Conservation (phyloP, 2,113 vertebrate genomes). For the Microcebus ravelobensis region DNA sequence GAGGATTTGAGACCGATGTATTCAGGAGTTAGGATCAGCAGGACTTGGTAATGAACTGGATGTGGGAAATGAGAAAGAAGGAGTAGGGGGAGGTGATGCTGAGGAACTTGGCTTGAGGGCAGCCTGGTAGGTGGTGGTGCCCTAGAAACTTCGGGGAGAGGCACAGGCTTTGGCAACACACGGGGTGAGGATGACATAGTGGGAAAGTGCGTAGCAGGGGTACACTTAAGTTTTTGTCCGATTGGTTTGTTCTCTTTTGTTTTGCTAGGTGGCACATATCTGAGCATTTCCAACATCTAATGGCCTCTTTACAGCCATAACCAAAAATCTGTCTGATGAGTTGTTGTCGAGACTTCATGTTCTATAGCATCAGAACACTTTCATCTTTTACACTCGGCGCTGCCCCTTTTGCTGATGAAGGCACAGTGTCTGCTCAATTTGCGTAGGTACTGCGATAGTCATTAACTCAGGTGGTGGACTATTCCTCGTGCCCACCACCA, state of each 20-base stretch:
- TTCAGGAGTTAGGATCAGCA: not conserved
- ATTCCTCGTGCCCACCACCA: not conserved
- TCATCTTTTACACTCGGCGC: not conserved
- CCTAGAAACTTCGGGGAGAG: fast-evolving
- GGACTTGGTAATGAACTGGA: not conserved
- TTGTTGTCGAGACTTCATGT: not conserved
- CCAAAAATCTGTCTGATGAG: not conserved
- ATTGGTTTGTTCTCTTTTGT: not conserved
- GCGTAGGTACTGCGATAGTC: not conserved
- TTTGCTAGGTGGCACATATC: not conserved
- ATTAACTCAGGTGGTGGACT: not conserved
- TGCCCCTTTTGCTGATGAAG: not conserved
- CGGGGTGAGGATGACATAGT: not conserved
- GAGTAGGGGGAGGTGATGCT: not conserved
- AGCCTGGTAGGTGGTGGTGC: too few relatives aligned
- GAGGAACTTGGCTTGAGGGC: not conserved
- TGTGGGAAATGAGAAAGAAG: not conserved
- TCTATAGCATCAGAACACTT: not conserved
- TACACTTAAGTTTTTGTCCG: not conserved
- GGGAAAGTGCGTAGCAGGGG: not conserved
- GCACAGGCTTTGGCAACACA: not conserved
- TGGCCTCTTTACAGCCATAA: not conserved
- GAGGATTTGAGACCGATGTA: not conserved
- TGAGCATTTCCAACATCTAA: not conserved
- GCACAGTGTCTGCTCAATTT: not conserved